These are phyloP conservation scores for Brotula barbata DNA, from an alignment of 2,797 vertebrate genomes.

Conservation along the genomic window DNA sequence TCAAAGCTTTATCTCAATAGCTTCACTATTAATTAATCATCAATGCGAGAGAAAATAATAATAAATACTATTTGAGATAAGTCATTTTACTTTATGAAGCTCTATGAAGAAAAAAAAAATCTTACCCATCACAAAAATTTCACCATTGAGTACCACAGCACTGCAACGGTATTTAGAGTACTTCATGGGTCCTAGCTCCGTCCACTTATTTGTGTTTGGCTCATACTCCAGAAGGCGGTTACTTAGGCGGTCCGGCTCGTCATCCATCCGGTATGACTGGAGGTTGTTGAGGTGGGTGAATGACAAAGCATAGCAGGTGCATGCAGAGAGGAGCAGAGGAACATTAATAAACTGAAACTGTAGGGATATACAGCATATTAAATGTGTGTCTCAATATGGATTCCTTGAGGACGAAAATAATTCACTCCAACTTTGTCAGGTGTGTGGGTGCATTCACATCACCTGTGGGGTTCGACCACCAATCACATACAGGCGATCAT, in stretches of 20 bases:
- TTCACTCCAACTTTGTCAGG: background rate
- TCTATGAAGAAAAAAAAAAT: background rate
- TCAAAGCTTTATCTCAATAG: too few relatives aligned
- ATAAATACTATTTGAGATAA: too few relatives aligned
- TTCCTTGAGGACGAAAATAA: background rate
- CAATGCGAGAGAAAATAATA: too few relatives aligned
- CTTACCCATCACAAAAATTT: constrained; percentile 96
- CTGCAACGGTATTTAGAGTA: constrained; percentile 96
- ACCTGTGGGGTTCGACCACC: constrained; percentile 98
- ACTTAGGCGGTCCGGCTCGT: constrained; percentile 95
- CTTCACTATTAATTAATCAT: too few relatives aligned
- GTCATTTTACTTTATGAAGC: background rate
- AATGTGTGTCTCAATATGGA: background rate
- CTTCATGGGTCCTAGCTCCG: constrained; percentile 87
- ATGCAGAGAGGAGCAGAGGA: constrained; percentile 23
- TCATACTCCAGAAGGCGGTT: constrained; percentile 90
- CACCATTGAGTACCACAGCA: constrained; percentile 84
- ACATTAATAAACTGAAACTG: constrained; percentile 11
- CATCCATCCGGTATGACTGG: constrained; percentile 86
- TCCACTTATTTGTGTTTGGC: constrained; percentile 90
- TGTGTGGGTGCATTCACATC: constrained; percentile 10
- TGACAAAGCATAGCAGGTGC: constrained; percentile 65
- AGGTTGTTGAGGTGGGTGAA: constrained; percentile 11
- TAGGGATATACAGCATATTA: background rate
- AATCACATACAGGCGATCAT: constrained; percentile 87